Evolutionary conservation across 2,888 invertebrate genomes (phyloP).

Genomic region (Cerceris ruficornis): DNA sequence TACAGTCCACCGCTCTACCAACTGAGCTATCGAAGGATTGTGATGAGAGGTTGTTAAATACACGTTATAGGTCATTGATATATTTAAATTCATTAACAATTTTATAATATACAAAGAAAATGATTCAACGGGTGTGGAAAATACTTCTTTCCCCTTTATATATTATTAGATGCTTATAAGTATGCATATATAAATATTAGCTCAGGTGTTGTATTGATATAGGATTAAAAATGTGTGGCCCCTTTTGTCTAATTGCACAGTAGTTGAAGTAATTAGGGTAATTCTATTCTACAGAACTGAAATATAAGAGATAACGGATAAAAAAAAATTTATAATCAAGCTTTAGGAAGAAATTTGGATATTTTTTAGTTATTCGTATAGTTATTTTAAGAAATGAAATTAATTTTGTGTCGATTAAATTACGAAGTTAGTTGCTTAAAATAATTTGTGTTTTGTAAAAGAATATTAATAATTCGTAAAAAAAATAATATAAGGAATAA

Average conservation of each 20-base stretch:
- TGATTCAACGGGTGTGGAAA: no score
- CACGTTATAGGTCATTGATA: background rate
- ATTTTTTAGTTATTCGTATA: no score
- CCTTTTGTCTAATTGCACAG: slow-evolving; percentile 30
- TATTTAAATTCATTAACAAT: no score
- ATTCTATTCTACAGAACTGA: background rate
- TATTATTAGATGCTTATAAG: no score
- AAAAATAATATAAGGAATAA: background rate
- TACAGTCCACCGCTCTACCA: slow-evolving; percentile 82
- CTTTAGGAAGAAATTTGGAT: background rate
- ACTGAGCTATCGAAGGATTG: slow-evolving; percentile 78
- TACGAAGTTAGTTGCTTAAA: no score
- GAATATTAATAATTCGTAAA: background rate
- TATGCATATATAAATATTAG: background rate
- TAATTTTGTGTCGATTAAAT: no score
- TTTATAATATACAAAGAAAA: no score
- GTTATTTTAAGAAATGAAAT: no score
- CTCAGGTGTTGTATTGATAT: background rate
- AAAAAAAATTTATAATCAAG: background rate
- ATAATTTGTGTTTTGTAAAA: background rate
- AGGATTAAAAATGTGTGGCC: slow-evolving; percentile 59
- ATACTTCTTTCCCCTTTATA: no score
- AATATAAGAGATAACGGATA: background rate
- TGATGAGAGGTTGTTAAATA: background rate
- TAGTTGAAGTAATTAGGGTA: slow-evolving; percentile 54